These are phyloP conservation scores for Amphilophus citrinellus DNA, from an alignment of 2,113 vertebrate species.

Conservation along the genomic window DNA sequence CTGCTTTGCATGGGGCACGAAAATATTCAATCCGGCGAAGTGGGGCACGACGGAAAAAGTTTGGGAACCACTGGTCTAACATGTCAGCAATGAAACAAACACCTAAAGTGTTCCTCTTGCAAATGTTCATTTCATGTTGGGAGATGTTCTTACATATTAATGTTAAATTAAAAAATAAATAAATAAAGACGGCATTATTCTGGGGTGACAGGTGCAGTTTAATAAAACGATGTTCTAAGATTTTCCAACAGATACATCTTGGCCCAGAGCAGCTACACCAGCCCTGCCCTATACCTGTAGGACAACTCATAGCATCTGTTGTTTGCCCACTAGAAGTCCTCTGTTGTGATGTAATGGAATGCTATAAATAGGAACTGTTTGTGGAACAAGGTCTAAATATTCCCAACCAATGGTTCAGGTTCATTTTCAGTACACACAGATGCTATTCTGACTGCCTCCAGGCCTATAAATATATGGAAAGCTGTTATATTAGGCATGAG, in stretches of 20 bases:
- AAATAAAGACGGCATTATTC: no score
- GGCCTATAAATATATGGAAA: conserved; percentile 70
- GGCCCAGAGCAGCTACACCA: conserved; percentile 6
- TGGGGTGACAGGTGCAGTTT: background rate
- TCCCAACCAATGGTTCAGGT: conserved; percentile 24
- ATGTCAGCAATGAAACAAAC: no score
- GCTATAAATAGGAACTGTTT: conserved; percentile 40
- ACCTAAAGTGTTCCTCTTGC: no score
- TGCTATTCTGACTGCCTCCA: conserved; percentile 52
- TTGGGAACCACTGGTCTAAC: no score
- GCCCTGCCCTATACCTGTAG: conserved; percentile 40
- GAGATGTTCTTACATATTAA: no score
- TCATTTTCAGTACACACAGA: conserved; percentile 44
- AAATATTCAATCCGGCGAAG: no score
- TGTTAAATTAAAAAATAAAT: no score
- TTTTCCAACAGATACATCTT: conserved; percentile 5
- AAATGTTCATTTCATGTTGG: no score
- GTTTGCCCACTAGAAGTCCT: conserved; percentile 29
- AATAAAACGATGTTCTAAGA: background rate
- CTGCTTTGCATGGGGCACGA: no score
- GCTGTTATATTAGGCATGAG: conserved; percentile 68
- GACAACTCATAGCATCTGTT: conserved; percentile 39
- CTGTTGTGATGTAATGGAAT: conserved; percentile 55
- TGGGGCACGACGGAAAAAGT: no score
- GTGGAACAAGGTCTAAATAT: conserved; percentile 58